A percentile compares a stretch with the other conserved stretches of the same genome.
These are phyloP conservation scores for Novumbra hubbsi DNA, from an alignment of 2,797 vertebrate species.

Conservation along the genomic window DNA sequence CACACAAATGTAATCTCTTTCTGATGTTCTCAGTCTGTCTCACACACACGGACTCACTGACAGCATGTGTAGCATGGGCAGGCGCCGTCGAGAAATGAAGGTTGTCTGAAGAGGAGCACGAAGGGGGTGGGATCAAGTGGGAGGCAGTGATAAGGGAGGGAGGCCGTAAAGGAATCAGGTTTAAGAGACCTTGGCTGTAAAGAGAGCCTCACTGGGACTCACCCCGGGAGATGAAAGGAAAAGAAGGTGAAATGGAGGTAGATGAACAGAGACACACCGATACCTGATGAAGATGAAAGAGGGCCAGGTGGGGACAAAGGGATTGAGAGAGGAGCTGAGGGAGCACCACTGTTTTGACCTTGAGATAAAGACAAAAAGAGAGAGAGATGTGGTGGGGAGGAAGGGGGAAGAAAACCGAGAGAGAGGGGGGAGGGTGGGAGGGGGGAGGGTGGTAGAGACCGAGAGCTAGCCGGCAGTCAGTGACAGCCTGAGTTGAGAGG, in stretches of 20 bases:
- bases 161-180: constrained; percentile 12
- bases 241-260: constrained; percentile 25
- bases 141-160: constrained; percentile 10
- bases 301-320: constrained; percentile 27
- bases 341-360: constrained; percentile 32
- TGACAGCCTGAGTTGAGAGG: constrained; percentile 56
- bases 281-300: constrained; percentile 28
- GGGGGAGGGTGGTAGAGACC: neutral
- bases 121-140: constrained; percentile 8
- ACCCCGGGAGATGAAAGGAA: constrained; percentile 39
- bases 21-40: constrained; percentile 59
- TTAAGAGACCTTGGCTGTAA: constrained; percentile 29
- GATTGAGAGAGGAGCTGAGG: constrained; percentile 36
- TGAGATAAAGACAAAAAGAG: constrained; percentile 20
- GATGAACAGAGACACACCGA: constrained; percentile 17
- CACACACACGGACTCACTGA: constrained; percentile 27
- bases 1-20: constrained; percentile 52
- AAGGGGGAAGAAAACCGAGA: constrained; percentile 19
- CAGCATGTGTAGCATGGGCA: constrained; percentile 3
- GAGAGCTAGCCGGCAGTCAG: constrained; percentile 40
- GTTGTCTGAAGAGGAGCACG: constrained; percentile 44
- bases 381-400: neutral
- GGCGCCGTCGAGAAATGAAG: constrained; percentile 39
- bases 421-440: constrained; percentile 12
- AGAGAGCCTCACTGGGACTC: constrained; percentile 21